Evolutionary conservation across 1,140 invertebrate genomes (phyloP), one percentile per base, ranked within the genome.

Genomic region (Temnothorax curvispinosus): DNA sequence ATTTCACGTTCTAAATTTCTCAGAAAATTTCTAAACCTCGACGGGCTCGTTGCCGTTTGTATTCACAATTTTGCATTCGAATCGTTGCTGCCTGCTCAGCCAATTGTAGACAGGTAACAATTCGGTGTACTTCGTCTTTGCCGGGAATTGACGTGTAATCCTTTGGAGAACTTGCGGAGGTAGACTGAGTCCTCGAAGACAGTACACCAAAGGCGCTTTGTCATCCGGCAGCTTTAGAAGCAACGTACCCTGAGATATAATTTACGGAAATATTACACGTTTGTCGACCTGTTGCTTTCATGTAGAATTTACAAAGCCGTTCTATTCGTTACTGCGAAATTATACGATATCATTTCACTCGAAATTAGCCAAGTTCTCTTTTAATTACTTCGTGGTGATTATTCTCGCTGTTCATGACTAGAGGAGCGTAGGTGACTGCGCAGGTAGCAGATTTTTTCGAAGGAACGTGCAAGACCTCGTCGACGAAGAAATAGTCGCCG

Each of bases 401-500:
- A 11, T 81, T 44, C 1, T 88, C 88, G 3, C 44, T 69, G 35
- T 86, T 93, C 90, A 93, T 93, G 6, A 82, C 35, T 7, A 92
- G 11, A 3, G 95, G 95, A 1, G 69, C 77, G 44, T 95, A 95
- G 0, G 82, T 88, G 3, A 95, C 41, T 2, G 41, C 38, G 47
- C 88, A 94, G 1, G 27, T 1, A 7, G 67, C 54, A 0, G 67
- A 81, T 41, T 74, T 85, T 50, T 91, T 90, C 18, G 94, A 52
- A 27, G 87, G 56, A 7, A 95, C 38, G 5, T 77, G 60, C 7
- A 94, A 60, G 18, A 84, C 15, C 7, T 93, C 86, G 8, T 91
- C 71, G 0, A 82, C 65, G 27, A 65, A 81, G 85, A 95, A 95
- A 64, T 90, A 92, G n/a, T 95, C 86, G 44, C 95, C 95, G n/a